Base-by-base conservation (phyloP, 2,888 invertebrate genomes). In the Pheosia gnoma region DNA sequence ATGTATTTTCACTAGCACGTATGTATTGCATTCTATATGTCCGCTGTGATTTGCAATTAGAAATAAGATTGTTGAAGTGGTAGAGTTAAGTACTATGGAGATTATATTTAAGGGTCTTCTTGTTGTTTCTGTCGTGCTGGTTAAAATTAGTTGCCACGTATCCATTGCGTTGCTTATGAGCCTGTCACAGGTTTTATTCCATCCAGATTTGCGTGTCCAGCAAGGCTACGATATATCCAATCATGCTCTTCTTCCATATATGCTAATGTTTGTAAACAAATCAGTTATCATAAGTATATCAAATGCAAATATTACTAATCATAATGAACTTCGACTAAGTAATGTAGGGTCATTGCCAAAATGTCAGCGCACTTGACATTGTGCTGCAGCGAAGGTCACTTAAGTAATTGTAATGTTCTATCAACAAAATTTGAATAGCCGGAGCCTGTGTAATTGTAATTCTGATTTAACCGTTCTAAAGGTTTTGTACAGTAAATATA, bases 301-400 rank as follows among this genome's bases (percentile, higher is more conserved):
- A 52, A 8, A 52, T 52, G 52, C 36, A 52, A 25, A 25, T 25
- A 2, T n/a, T n/a, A 5, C 4, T 36, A 36, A 13, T 49, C 1
- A 13, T 49, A 49, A 3, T 59, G 63, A 63, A 67, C 67, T 61
- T 63, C 59, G 45, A 53, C 54, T 60, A 62, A 57, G 53, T 58
- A 66, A 59, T 61, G 56, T 60, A 64, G 75, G 75, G 77, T 77
- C 76, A 78, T 70, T 77, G 75, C 66, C 74, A 65, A 70, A 70
- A 74, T 54, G 67, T 71, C 65, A 60, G 64, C 59, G 80, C 68
- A 78, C 86, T 84, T 87, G 87, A 86, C 86, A 84, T 83, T 86
- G 86, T 71, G 65, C 75, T 74, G 67, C 57, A 57, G 63, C 71
- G 77, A 82, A 84, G 84, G 82, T 77, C 79, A 70, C 62, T 59